A percentile compares a stretch with the other conserved stretches of the same genome.
These are phyloP conservation scores for Entomobrya proxima DNA, from an alignment of 2,888 invertebrate genomes.

Conservation along the genomic window DNA sequence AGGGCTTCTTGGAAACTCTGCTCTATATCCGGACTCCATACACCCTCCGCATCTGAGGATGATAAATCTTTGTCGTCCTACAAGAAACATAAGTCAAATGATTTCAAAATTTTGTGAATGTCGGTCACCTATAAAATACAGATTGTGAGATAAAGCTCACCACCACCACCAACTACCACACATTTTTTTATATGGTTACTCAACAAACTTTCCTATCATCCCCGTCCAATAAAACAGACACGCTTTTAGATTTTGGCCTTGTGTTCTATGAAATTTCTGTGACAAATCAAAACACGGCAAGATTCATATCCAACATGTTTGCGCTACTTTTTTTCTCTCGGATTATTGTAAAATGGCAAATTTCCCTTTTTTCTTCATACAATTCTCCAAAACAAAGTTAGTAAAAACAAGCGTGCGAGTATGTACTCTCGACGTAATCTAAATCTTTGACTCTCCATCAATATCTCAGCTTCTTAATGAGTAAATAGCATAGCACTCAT, in stretches of 20 bases:
- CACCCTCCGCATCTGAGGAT: conserved; percentile 99
- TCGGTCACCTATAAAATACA: conserved; percentile 39
- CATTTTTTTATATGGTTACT: too few relatives aligned
- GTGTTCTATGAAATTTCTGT: background rate
- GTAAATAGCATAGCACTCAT: background rate
- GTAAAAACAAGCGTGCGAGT: background rate
- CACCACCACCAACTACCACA: too few relatives aligned
- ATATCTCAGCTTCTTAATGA: conserved; percentile 16
- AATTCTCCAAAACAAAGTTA: background rate
- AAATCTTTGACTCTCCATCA: conserved; percentile 2
- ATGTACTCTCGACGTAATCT: background rate
- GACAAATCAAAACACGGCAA: background rate
- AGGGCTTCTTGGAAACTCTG: conserved; percentile 99
- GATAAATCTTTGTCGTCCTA: conserved; percentile 92
- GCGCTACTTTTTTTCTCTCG: background rate
- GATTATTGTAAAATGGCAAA: background rate
- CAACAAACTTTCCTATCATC: too few relatives aligned
- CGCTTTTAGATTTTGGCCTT: background rate
- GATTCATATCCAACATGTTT: background rate
- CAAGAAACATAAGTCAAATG: conserved; percentile 70
- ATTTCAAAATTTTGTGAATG: conserved; percentile 19
- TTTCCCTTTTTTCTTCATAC: background rate
- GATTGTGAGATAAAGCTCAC: too few relatives aligned
- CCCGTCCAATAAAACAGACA: background rate
- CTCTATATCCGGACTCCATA: conserved; percentile 99